Percentiles rank a stretch among this genome's conserved stretches.
Evolutionary conservation across 92 coral and sea anemone species (phyloP).

Genomic region (Metridium senile): DNA sequence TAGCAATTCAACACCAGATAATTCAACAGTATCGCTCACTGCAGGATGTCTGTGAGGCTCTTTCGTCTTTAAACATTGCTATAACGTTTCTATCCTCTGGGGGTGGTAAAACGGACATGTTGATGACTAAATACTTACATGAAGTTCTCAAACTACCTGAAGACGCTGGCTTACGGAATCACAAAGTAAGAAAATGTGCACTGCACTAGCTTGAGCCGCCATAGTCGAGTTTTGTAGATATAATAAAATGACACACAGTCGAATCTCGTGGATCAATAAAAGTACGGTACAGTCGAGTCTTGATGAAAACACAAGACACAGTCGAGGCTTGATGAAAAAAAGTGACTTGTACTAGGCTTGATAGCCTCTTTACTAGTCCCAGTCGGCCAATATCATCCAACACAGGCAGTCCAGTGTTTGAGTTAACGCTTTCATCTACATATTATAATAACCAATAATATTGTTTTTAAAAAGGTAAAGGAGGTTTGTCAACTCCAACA

Average conservation of each 20-base stretch:
- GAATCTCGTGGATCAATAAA: too few species aligned
- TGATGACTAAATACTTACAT: conserved; percentile 41
- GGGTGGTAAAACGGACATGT: conserved; percentile 54
- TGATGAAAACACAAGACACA: too few species aligned
- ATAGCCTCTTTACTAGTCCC: neutral
- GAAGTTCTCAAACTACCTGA: conserved; percentile 20
- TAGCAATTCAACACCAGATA: conserved; percentile 24
- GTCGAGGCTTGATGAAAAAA: too few species aligned
- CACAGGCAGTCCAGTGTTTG: neutral
- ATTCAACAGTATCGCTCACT: conserved; percentile 22
- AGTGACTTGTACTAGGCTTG: too few species aligned
- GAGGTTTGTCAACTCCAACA: conserved; percentile 57
- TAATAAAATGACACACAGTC: too few species aligned
- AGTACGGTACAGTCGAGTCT: too few species aligned
- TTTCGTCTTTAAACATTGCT: conserved; percentile 49
- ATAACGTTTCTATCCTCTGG: conserved; percentile 56
- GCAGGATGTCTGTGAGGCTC: conserved; percentile 48
- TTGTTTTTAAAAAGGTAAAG: conserved; percentile 40
- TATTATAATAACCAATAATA: neutral
- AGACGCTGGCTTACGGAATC: conserved; percentile 17
- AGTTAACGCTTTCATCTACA: too few species aligned
- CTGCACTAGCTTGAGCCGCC: too few species aligned
- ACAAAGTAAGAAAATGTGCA: conserved; percentile 1
- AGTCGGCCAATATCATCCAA: neutral
- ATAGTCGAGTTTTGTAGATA: too few species aligned